Conservation (phyloP, 1,140 invertebrate species). For the Megathymus violae region DNA sequence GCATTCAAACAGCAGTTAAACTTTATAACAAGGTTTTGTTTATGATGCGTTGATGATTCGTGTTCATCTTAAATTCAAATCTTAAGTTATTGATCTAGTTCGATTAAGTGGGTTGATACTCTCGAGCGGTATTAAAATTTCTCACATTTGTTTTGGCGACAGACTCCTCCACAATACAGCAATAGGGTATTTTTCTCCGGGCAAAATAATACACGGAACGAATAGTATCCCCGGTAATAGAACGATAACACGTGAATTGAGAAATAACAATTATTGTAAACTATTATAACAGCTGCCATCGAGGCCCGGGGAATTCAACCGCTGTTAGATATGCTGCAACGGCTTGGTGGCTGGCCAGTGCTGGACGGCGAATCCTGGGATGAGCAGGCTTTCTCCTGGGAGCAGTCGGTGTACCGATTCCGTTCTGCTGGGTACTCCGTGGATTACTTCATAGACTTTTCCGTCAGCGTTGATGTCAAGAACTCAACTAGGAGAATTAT, state of each 20-base stretch:
- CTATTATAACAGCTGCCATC: too few relatives aligned
- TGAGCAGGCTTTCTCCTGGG: slow-evolving; percentile 90
- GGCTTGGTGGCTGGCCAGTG: slow-evolving; percentile 96
- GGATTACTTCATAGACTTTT: slow-evolving; percentile 97
- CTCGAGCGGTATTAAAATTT: too few relatives aligned
- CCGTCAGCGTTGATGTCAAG: slow-evolving; percentile 94
- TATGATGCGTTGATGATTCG: neutral
- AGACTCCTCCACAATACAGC: too few relatives aligned
- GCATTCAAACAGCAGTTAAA: neutral
- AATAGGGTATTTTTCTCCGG: too few relatives aligned
- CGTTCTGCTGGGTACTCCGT: slow-evolving; percentile 91
- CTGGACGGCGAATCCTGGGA: slow-evolving; percentile 91
- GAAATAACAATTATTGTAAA: too few relatives aligned
- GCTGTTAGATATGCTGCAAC: slow-evolving; percentile 87
- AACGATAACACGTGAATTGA: too few relatives aligned
- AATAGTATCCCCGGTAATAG: too few relatives aligned
- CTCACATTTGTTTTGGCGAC: too few relatives aligned
- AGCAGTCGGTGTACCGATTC: slow-evolving; percentile 92
- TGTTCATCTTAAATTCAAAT: slow-evolving; percentile 84
- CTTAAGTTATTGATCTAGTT: too few relatives aligned
- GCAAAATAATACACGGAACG: too few relatives aligned
- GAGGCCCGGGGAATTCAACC: slow-evolving; percentile 89
- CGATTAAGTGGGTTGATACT: too few relatives aligned
- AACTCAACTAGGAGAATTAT: slow-evolving; percentile 94
- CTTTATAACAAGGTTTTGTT: neutral